Base-by-base conservation (phyloP, 2,113 vertebrate genomes). In the Leptocoma aspasia region DNA sequence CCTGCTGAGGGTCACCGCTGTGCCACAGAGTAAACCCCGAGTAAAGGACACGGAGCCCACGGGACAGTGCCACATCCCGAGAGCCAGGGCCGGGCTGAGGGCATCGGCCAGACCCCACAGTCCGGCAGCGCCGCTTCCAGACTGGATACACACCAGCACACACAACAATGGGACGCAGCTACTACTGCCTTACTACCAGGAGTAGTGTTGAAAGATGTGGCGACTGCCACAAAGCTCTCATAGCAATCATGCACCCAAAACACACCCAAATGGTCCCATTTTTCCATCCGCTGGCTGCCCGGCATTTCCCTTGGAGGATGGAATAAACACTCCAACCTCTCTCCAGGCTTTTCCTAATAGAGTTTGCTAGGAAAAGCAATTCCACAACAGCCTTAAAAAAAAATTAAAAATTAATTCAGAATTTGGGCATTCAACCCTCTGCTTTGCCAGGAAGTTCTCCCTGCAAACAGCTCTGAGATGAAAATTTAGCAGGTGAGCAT, bases 231-330 rank as follows among this genome's bases (percentile, higher is more conserved):
- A 2, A 45, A 31, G 68, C 41, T 61, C 47, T 41, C 44, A 23
- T 45, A 8, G 15, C 13, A 8, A 17, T 11, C 5, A 0, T 0
- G 10, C 15, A 2, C 31, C 68, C 81, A 6, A 42, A 59, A 66
- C 17, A 13, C 44, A 15, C 52, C 37, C 37, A 3, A 52, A 52
- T 3, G 2, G 17, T 10, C 11, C 63, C 18, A 0, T 15, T 44
- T 42, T 19, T 27, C 15, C 27, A 7, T 9, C 15, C n/a, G 7
- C 16, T 8, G 21, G 41, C 12, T 6, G 35, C 42, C 35, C 9
- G 12, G 37, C 7, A 3, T 35, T 21, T 21, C 23, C 11, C 31
- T 22, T 4, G 53, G 37, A 15, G 39, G 22, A 28, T 33, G 39
- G 28, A 69, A 60, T 33, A 4, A 69, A 53, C 9, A 1, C 15